Base-by-base conservation (phyloP, 2,888 invertebrate genomes). In the Lypha dubia region DNA sequence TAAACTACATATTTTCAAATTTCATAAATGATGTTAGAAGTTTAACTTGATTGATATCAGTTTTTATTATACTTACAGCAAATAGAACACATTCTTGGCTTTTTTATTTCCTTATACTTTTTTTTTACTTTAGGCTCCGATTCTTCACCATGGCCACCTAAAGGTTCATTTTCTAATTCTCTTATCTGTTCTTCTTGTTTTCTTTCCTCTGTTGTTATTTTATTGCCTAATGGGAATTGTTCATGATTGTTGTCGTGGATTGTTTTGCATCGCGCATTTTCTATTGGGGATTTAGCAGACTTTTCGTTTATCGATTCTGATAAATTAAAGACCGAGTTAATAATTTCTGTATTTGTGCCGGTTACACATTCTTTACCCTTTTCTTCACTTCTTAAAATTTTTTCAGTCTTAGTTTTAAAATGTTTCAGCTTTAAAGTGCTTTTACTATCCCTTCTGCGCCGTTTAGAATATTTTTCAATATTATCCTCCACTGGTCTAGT, bases 11-110 rank as follows among this genome's bases (percentile, higher is more conserved):
- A n/a, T n/a, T n/a, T n/a, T n/a, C n/a, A n/a, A n/a, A n/a, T n/a
- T n/a, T n/a, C n/a, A n/a, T n/a, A n/a, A n/a, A n/a, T n/a, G n/a
- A n/a, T n/a, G n/a, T n/a, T n/a, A n/a, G n/a, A n/a, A n/a, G n/a
- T n/a, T n/a, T n/a, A n/a, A n/a, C n/a, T n/a, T n/a, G n/a, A n/a
- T 44, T 44, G n/a, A n/a, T 44, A 7, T 44, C 1, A 44, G n/a
- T n/a, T 44, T 1, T 9, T 28, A 17, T 5, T 22, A 8, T 58
- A 71, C 75, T 85, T 82, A 79, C 82, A 82, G 28, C 79, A 85
- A 41, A 76, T 75, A 2, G 85, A 79, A 46, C 82, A 83, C 79
- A 83, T 79, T 60, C 60, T 62, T 15, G 79, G 79, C 11, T 28
- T 73, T 35, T 74, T 71, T 20, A 35, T 46, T 49, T 77, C 44